Conservation (phyloP, 2,113 vertebrate species). For the Terrapene triunguis region DNA sequence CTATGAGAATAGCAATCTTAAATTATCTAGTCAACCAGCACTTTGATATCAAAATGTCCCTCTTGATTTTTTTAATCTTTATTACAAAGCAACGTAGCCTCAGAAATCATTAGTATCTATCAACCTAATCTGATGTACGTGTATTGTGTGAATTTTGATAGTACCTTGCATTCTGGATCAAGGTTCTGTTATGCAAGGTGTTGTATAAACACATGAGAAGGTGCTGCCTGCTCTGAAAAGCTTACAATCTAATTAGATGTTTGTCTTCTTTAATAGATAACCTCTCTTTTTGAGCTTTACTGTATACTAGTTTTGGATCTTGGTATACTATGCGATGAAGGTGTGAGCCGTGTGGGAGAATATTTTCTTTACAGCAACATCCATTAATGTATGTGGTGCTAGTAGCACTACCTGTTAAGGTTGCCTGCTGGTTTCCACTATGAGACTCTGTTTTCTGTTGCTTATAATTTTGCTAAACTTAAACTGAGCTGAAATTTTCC, state of each 20-base stretch:
- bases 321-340: conserved; percentile 55
- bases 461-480: not conserved
- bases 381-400: conserved; percentile 20
- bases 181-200: not conserved
- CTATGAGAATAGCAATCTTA: not conserved
- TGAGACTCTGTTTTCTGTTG: conserved; percentile 53
- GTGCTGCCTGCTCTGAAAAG: not conserved
- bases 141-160: not conserved
- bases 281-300: not conserved
- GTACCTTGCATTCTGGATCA: not conserved
- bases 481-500: not conserved
- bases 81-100: not conserved
- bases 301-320: conserved; percentile 44
- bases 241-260: not conserved
- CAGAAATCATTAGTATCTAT: not conserved
- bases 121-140: not conserved
- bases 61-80: not conserved
- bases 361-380: conserved; percentile 49
- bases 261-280: not conserved
- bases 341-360: conserved; percentile 20
- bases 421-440: not conserved
- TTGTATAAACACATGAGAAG: not conserved
- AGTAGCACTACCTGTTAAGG: not conserved
- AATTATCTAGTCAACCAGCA: not conserved
- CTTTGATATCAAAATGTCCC: not conserved